Conservation (phyloP, 2,888 invertebrate genomes). For the Punctoribates punctum region DNA sequence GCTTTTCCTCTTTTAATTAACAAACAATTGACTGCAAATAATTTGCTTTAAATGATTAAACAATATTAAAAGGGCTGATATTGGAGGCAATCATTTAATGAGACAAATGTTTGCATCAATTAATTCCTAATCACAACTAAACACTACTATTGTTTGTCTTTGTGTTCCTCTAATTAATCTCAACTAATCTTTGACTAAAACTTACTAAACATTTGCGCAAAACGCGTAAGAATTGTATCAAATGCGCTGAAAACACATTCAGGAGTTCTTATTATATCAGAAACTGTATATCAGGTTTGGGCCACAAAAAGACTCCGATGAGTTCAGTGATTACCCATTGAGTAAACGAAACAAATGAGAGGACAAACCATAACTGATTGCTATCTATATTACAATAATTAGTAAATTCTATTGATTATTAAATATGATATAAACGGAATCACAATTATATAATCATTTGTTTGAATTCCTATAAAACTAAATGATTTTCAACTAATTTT, state of each 20-base stretch:
- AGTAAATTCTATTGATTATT: background rate
- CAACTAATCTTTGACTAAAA: background rate
- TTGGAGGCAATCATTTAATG: constrained; percentile 25
- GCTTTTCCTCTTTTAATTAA: background rate
- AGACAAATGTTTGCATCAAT: constrained; percentile 31
- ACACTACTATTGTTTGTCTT: constrained; percentile 5
- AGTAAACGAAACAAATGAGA: background rate
- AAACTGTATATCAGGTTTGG: constrained; percentile 16
- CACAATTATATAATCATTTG: background rate
- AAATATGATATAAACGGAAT: background rate
- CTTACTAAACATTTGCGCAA: constrained; percentile 32
- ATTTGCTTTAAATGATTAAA: background rate
- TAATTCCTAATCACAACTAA: background rate
- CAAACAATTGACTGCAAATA: background rate
- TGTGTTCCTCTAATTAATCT: constrained; percentile 16
- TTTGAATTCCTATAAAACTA: background rate
- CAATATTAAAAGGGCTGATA: constrained; percentile 21
- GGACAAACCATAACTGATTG: background rate
- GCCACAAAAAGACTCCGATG: constrained; percentile 15
- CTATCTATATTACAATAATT: constrained; percentile 11
- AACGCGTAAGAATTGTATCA: constrained; percentile 13
- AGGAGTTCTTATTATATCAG: constrained; percentile 17
- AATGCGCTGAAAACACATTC: constrained; percentile 18
- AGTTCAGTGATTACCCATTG: background rate
- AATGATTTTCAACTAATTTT: constrained; percentile 14